phyloP scores from a whole-genome alignment of 2,888 invertebrate genomes.

The Apeira syringaria region DNA sequence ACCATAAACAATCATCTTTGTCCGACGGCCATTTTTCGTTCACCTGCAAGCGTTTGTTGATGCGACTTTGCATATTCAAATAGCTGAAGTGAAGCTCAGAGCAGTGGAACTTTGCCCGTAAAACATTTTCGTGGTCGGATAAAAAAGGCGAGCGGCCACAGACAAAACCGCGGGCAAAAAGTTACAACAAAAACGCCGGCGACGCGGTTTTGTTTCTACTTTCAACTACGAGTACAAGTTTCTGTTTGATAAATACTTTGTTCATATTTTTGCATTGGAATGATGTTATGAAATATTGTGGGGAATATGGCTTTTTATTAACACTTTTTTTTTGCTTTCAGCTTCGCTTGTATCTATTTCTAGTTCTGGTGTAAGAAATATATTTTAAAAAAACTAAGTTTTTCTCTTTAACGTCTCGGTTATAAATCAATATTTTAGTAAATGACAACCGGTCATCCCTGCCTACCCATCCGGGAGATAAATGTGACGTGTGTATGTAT shows the following conservation, averaged over 20 bases:
- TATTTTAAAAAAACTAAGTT: too few species aligned
- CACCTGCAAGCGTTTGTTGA: constrained; percentile 37
- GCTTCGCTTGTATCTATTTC: too few species aligned
- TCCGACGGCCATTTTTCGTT: constrained; percentile 23
- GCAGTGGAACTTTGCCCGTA: constrained; percentile 49
- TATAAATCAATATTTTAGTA: too few species aligned
- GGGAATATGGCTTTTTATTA: too few species aligned
- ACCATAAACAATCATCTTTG: constrained; percentile 31
- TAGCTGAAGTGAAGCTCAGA: constrained; percentile 24
- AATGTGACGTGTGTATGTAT: too few species aligned
- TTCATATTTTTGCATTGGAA: constrained; percentile 11
- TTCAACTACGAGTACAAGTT: constrained; percentile 27
- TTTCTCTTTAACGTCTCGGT: too few species aligned
- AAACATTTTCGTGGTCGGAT: constrained; percentile 43
- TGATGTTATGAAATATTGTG: not conserved
- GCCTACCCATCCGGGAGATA: too few species aligned
- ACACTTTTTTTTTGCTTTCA: too few species aligned
- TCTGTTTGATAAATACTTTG: constrained; percentile 39
- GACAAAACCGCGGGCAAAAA: constrained; percentile 48
- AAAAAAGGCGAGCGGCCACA: constrained; percentile 34
- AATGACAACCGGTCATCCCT: too few species aligned
- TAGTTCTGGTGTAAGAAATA: too few species aligned
- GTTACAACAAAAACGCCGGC: constrained; percentile 46
- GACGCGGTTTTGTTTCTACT: constrained; percentile 39
- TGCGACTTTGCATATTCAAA: constrained; percentile 47